These are phyloP conservation scores for Callipepla californica DNA, from an alignment of 2,113 vertebrate genomes.

Conservation along the genomic window DNA sequence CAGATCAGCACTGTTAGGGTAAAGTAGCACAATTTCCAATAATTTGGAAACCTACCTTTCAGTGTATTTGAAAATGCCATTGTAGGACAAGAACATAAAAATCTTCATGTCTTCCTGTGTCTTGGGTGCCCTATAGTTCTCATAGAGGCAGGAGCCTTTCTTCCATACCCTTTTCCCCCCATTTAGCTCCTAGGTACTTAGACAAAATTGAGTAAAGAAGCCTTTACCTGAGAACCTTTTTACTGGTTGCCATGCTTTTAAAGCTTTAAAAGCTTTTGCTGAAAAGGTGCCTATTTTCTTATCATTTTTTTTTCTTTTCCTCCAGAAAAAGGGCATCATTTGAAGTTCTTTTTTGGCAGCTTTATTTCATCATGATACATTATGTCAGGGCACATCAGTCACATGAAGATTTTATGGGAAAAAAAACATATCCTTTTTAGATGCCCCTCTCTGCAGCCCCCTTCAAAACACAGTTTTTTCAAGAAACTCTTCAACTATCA, in stretches of 20 bases:
- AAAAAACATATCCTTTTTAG: conserved; percentile 28
- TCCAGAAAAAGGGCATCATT: conserved; percentile 58
- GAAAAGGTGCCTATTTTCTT: conserved; percentile 72
- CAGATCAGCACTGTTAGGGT: neutral
- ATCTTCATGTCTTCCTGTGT: conserved; percentile 42
- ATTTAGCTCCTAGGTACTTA: conserved; percentile 68
- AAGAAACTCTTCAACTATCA: conserved; percentile 26
- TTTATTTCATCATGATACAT: conserved; percentile 65
- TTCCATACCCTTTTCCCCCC: conserved; percentile 61
- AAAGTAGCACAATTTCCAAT: neutral
- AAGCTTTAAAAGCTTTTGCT: conserved; percentile 73
- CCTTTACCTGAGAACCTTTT: conserved; percentile 67
- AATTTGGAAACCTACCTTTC: neutral
- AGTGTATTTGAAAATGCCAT: neutral
- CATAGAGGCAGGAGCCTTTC: conserved; percentile 40
- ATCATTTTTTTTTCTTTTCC: conserved; percentile 30
- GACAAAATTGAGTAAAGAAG: conserved; percentile 69
- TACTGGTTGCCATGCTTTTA: conserved; percentile 49
- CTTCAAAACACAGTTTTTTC: conserved; percentile 35
- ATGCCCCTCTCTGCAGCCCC: conserved; percentile 21
- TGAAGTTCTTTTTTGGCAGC: conserved; percentile 65
- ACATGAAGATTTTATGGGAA: conserved; percentile 55
- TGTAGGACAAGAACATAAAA: neutral
- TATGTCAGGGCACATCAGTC: conserved; percentile 70
- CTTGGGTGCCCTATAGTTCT: conserved; percentile 11